Evolutionary conservation across 2,888 invertebrate species (phyloP).

Genomic region (Tortrix viridana): DNA sequence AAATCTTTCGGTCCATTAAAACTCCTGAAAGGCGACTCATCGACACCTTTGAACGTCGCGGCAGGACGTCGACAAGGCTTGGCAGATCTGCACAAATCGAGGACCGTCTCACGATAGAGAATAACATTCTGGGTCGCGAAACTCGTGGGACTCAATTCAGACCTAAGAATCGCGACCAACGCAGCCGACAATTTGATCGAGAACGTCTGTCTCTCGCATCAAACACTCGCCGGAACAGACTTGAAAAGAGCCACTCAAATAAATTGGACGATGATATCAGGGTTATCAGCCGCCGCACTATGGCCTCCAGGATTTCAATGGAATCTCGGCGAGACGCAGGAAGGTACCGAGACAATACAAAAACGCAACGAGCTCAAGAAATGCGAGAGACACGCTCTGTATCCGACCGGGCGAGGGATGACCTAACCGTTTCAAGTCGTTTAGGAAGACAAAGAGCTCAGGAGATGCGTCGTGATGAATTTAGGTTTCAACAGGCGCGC

Average conservation of each 20-base stretch:
- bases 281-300: conserved; percentile 14
- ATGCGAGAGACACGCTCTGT: conserved; percentile 33
- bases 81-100: conserved; percentile 2
- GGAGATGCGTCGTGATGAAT: conserved; percentile 19
- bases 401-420: conserved; percentile 37
- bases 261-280: conserved; percentile 19
- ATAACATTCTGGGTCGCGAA: conserved; percentile 10
- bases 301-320: conserved; percentile 18
- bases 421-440: conserved; percentile 34
- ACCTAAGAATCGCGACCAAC: conserved; percentile 20
- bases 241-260: neutral
- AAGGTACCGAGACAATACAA: conserved; percentile 18
- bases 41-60: conserved; percentile 9
- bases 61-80: neutral
- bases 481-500: conserved; percentile 20
- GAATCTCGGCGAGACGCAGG: conserved; percentile 30
- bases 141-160: conserved; percentile 13
- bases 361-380: conserved; percentile 19
- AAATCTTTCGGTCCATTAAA: conserved; percentile 15
- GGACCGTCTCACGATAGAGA: conserved; percentile 11
- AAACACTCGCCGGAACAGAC: conserved; percentile 18
- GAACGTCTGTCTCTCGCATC: conserved; percentile 21
- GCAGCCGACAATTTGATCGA: conserved; percentile 23
- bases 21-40: conserved; percentile 15
- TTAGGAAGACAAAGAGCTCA: conserved; percentile 12